Conservation (phyloP, 1,140 invertebrate species). For the Drosophila athabasca region DNA sequence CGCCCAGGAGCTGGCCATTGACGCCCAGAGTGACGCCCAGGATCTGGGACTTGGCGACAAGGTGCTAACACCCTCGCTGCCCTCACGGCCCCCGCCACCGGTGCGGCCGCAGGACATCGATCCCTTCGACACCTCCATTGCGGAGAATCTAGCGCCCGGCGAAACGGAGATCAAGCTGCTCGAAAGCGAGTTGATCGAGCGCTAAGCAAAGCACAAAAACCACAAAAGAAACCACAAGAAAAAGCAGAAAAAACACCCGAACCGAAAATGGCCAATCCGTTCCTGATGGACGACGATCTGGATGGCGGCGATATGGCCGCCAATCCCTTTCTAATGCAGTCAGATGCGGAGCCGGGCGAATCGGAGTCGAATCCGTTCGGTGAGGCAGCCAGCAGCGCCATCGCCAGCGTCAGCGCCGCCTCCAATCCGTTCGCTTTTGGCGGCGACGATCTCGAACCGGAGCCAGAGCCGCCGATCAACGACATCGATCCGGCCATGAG, state of each 20-base stretch:
- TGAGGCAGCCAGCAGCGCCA: background rate
- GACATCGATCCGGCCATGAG: slow-evolving; percentile 75
- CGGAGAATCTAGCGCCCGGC: slow-evolving; percentile 89
- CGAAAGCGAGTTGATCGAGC: slow-evolving; percentile 88
- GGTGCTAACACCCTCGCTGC: slow-evolving; percentile 77
- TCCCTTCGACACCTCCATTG: slow-evolving; percentile 92
- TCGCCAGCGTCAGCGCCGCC: background rate
- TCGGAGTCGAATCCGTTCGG: slow-evolving; percentile 73
- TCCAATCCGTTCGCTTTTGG: slow-evolving; percentile 87
- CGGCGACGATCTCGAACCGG: slow-evolving; percentile 64
- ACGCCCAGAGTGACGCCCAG: slow-evolving; percentile 81
- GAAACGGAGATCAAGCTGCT: slow-evolving; percentile 90
- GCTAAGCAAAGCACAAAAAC: slow-evolving; percentile 40
- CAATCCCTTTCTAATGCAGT: slow-evolving; percentile 85
- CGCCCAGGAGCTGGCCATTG: slow-evolving; percentile 60
- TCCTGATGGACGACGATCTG: slow-evolving; percentile 89
- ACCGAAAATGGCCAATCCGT: slow-evolving; percentile 89
- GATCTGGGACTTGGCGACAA: slow-evolving; percentile 81
- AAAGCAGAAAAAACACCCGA: slow-evolving; percentile 23
- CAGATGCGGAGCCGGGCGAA: slow-evolving; percentile 45
- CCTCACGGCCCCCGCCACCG: slow-evolving; percentile 34
- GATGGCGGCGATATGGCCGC: slow-evolving; percentile 84
- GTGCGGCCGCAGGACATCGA: slow-evolving; percentile 85
- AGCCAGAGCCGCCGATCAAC: slow-evolving; percentile 43
- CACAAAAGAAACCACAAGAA: slow-evolving; percentile 6